Conservation (phyloP, 2,888 invertebrate species). For the Apotomis turbidana region DNA sequence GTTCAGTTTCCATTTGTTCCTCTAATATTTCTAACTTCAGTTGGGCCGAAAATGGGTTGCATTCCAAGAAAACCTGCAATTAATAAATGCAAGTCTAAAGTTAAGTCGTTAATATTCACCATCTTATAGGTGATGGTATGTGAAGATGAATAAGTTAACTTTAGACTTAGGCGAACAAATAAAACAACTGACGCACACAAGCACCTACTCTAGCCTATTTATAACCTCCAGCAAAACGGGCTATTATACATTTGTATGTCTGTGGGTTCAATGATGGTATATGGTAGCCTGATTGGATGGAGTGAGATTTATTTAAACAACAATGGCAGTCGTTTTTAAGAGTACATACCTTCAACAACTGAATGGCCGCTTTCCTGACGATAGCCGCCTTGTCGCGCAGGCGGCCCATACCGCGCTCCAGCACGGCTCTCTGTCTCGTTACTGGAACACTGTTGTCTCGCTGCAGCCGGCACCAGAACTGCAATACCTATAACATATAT, state of each 20-base stretch:
- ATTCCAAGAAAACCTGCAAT: slow-evolving; percentile 87
- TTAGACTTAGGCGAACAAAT: too few species aligned
- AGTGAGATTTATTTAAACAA: too few species aligned
- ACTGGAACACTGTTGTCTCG: slow-evolving; percentile 91
- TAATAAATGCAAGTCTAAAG: background rate
- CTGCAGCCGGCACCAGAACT: slow-evolving; percentile 92
- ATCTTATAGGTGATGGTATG: too few species aligned
- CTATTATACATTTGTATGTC: too few species aligned
- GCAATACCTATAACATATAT: slow-evolving; percentile 80
- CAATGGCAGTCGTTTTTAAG: too few species aligned
- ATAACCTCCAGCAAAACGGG: too few species aligned
- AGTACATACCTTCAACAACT: slow-evolving; percentile 85
- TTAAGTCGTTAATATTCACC: too few species aligned
- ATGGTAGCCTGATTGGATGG: too few species aligned
- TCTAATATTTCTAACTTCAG: slow-evolving; percentile 84
- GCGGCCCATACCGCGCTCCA: slow-evolving; percentile 87
- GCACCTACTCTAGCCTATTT: too few species aligned
- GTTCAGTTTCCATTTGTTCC: slow-evolving; percentile 84
- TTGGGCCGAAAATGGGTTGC: slow-evolving; percentile 93
- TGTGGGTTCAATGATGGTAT: too few species aligned
- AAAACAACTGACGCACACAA: too few species aligned
- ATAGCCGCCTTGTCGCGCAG: slow-evolving; percentile 92
- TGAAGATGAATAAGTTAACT: too few species aligned
- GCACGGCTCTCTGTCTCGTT: slow-evolving; percentile 86
- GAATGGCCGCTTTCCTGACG: slow-evolving; percentile 93